Evolutionary conservation across 2,797 vertebrate genomes (phyloP).

Genomic region (Numenius phaeopus): DNA sequence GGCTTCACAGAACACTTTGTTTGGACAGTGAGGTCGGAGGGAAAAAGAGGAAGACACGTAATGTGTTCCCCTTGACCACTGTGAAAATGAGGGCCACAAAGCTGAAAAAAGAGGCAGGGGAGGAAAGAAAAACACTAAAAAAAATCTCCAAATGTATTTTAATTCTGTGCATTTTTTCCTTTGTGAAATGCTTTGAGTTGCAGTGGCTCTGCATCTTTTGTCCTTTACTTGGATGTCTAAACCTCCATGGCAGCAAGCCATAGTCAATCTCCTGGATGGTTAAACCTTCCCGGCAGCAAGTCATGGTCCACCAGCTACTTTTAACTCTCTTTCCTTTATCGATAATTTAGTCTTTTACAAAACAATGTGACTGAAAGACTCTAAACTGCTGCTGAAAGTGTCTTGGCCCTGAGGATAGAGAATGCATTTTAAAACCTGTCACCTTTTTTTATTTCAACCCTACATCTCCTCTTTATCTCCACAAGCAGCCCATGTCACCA

Average conservation of each 20-base stretch:
- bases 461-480: conserved; percentile 3
- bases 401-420: not conserved
- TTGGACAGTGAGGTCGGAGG: not conserved
- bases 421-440: conserved; percentile 9
- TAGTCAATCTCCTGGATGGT: not conserved
- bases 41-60: not conserved
- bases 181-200: not conserved
- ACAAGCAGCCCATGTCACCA: not conserved
- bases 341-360: not conserved
- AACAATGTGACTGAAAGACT: not conserved
- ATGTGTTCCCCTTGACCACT: not conserved
- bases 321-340: not conserved
- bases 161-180: not conserved
- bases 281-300: not conserved
- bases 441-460: not conserved
- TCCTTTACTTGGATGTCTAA: not conserved
- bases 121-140: not conserved
- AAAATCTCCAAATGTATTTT: not conserved
- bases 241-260: not conserved
- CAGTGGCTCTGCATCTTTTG: not conserved
- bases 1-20: not conserved
- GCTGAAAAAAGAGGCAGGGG: rapidly evolving
- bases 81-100: not conserved
- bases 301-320: not conserved
- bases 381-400: not conserved